Percentiles rank a stretch among this genome's conserved stretches.
Conservation (phyloP, 2,113 vertebrate species). For the Furnarius figulus region DNA sequence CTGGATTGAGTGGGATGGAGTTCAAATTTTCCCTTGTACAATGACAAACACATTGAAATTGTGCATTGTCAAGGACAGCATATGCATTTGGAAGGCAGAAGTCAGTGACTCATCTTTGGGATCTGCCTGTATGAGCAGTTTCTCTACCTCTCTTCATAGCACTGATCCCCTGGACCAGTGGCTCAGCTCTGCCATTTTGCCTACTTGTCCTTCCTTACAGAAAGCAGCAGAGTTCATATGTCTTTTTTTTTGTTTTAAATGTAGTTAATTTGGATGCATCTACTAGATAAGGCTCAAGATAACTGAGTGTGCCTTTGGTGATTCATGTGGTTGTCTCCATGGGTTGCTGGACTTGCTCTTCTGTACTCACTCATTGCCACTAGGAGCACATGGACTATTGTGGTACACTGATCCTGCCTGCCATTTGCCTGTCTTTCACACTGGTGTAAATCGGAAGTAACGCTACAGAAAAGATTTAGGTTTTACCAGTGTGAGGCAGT, state of each 20-base stretch:
- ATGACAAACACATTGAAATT: neutral
- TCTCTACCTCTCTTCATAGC: neutral
- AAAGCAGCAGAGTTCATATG: neutral
- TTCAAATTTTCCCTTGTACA: neutral
- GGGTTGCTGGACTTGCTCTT: neutral
- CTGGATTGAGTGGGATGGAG: neutral
- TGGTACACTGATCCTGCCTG: neutral
- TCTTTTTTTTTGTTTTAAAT: neutral
- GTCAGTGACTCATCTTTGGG: neutral
- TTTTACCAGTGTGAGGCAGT: neutral
- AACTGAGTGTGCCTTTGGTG: neutral
- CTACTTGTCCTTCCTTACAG: neutral
- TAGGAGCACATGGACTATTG: neutral
- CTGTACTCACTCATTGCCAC: fast-evolving
- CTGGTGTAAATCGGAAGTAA: neutral
- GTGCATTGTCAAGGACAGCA: neutral
- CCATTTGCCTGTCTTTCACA: neutral
- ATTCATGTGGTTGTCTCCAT: neutral
- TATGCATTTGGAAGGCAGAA: neutral
- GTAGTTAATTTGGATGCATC: neutral
- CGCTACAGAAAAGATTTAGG: neutral
- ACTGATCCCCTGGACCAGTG: neutral
- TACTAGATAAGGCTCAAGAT: neutral
- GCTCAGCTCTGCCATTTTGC: neutral
- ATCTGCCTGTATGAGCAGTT: neutral